These are phyloP conservation scores for Oasisia sp. DNA, from an alignment of 2,888 invertebrate genomes.

Conservation along the genomic window DNA sequence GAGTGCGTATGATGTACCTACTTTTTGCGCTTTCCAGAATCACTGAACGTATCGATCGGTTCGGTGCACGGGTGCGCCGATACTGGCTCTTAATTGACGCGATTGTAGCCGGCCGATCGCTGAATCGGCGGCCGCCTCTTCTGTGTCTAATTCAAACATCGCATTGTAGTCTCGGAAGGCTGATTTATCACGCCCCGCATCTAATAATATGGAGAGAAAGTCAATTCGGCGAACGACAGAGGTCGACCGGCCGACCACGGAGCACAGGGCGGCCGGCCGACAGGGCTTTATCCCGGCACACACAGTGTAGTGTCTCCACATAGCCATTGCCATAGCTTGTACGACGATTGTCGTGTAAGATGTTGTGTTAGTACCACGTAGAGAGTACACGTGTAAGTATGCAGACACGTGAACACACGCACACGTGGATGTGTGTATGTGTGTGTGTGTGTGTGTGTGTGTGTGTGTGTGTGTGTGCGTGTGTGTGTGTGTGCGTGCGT, in stretches of 20 bases:
- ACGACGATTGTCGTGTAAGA: not conserved
- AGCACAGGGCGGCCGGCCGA: not conserved
- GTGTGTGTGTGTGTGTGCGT: no score
- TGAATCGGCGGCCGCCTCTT: not conserved
- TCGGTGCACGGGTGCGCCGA: not conserved
- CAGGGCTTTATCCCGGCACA: not conserved
- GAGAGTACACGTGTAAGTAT: not conserved
- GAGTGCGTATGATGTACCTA: not conserved
- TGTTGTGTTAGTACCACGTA: not conserved
- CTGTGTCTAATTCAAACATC: not conserved
- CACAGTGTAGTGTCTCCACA: not conserved
- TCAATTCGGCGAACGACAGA: not conserved
- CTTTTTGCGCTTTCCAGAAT: conserved; percentile 3
- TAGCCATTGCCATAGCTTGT: not conserved
- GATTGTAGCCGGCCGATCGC: not conserved
- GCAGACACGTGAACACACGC: no score
- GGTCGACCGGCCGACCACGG: not conserved
- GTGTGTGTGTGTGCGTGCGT: no score
- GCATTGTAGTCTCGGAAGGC: not conserved
- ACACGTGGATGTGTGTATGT: no score
- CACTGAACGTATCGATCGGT: not conserved
- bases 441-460: no score
- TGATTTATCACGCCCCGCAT: conserved; percentile 6
- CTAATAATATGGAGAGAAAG: conserved; percentile 13
- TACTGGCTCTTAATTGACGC: not conserved